phyloP scores from a whole-genome alignment of 2,113 vertebrate genomes.

The Megalops atlanticus region DNA sequence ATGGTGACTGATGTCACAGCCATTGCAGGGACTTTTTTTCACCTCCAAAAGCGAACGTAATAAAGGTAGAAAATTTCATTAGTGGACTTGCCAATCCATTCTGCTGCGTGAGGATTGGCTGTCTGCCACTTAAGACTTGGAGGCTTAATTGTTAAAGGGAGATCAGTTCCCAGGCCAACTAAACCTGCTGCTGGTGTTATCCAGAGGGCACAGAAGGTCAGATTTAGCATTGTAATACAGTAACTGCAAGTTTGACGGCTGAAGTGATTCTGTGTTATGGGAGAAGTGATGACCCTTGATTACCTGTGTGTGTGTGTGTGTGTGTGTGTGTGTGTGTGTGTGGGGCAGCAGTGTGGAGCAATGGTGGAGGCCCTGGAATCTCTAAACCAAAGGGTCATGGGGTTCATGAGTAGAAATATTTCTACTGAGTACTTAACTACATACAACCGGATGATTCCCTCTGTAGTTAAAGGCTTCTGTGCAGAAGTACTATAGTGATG shows the following conservation, averaged over 20 bases:
- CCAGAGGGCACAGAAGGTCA: background rate
- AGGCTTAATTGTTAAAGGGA: background rate
- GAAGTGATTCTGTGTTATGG: background rate
- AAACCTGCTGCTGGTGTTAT: background rate
- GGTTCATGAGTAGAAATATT: too few relatives aligned
- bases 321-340: background rate
- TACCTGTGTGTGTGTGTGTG: background rate
- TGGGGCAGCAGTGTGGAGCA: background rate
- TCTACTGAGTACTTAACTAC: too few relatives aligned
- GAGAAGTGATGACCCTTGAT: background rate
- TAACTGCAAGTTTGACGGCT: background rate
- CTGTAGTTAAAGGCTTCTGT: too few relatives aligned
- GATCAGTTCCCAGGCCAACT: background rate
- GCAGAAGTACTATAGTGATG: too few relatives aligned
- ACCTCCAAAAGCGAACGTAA: background rate
- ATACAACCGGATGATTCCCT: too few relatives aligned
- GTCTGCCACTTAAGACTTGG: background rate
- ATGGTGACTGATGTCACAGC: background rate
- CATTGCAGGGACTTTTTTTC: too few relatives aligned
- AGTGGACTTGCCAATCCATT: background rate
- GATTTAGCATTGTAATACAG: too few relatives aligned
- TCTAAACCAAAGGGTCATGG: background rate
- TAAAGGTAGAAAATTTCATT: conserved; percentile 14
- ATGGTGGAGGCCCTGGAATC: background rate
- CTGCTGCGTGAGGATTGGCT: background rate